Base-by-base conservation (phyloP, 2,113 vertebrate species). In the Progne subis region DNA sequence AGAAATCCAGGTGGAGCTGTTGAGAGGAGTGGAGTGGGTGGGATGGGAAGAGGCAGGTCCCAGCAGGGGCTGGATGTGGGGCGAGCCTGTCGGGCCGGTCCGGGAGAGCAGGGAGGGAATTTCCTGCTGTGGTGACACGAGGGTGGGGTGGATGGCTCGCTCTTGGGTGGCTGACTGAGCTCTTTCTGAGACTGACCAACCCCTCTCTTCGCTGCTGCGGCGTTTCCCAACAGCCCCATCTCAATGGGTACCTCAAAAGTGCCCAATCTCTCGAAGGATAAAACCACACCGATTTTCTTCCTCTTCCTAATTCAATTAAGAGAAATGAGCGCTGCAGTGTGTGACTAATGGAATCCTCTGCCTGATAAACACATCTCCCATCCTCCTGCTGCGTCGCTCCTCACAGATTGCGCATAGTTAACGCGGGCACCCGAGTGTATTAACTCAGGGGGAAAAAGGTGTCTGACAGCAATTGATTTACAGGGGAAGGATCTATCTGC, bases 261-360 rank as follows among this genome's bases (percentile, higher is more conserved):
- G 88, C 88, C 90, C 90, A 74, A 77, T 94, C 90, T 97, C 95
- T 96, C 84, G 92, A 93, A 95, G 94, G 86, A 88, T 91, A 92
- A 95, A 95, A 94, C 95, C 94, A 59, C 90, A 94, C 71, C 82
- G 89, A 91, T 88, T 94, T 95, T 97, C 84, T 94, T 94, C 89
- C 87, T 95, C 94, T 96, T 92, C 89, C 96, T 95, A 95, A 95
- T 92, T 95, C 92, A 97, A 94, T 97, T 97, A 96, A 91, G 91
- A 95, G 92, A 75, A 94, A 80, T n/a, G 91, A 92, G 69, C 81
- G 8, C 60, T 69, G 82, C 71, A 95, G 34, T 84, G 80, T 61
- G 60, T 96, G 95, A 94, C 91, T 95, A 86, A 89, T 90, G 80
- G 63, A 89, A 78, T 67, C 24, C 82, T 80, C 59, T 92, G 59